phyloP scores from a whole-genome alignment of 2,888 invertebrate genomes.

The Ochropleura plecta region DNA sequence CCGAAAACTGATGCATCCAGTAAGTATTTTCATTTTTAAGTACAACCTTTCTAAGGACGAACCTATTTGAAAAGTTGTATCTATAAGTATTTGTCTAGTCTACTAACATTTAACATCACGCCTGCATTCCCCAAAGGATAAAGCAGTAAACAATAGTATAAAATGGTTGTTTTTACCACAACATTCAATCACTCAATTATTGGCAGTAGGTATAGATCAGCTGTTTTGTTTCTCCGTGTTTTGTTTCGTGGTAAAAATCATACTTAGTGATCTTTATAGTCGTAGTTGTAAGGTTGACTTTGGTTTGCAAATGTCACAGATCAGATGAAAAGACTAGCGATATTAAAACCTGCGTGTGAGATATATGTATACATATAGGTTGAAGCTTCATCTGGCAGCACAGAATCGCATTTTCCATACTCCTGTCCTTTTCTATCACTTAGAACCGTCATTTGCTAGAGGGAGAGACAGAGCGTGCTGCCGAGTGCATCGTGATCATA shows the following conservation, averaged over 20 bases:
- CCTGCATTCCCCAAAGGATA: not conserved
- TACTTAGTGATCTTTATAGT: not conserved
- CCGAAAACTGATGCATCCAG: constrained; percentile 10
- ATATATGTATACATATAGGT: too few species aligned
- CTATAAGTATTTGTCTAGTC: not conserved
- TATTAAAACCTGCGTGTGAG: not conserved
- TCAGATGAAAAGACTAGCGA: not conserved
- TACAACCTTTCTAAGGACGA: not conserved
- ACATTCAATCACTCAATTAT: not conserved
- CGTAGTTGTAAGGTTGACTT: not conserved
- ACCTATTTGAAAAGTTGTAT: not conserved
- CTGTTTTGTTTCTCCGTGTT: not conserved
- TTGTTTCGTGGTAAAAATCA: not conserved
- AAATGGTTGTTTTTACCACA: not conserved
- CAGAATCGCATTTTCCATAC: too few species aligned
- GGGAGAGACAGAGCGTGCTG: too few species aligned
- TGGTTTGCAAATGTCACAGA: not conserved
- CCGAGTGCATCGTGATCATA: too few species aligned
- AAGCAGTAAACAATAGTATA: not conserved
- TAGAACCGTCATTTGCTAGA: too few species aligned
- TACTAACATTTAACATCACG: not conserved
- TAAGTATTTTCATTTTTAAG: constrained; percentile 15
- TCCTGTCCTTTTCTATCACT: too few species aligned
- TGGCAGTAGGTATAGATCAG: not conserved
- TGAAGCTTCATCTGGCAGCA: too few species aligned